Evolutionary conservation across 2,888 invertebrate species (phyloP), one percentile per base, ranked within the genome.

Genomic region (Stomorhina lunata): DNA sequence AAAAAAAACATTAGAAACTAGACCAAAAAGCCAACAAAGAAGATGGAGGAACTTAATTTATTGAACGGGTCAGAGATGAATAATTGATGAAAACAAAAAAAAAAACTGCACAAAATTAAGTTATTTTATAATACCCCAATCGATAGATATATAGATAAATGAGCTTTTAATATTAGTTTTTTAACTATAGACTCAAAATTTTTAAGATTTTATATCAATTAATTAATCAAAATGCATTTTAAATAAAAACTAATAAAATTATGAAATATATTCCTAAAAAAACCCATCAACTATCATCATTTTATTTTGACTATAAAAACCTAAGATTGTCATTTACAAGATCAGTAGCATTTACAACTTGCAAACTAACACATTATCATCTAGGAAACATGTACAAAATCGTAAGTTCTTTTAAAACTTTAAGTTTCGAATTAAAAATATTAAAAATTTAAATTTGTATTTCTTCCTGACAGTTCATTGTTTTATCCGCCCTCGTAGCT

Each of bases 331-430:
- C 32, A 32, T 61, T 53, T 69, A 40, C 1, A 48, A 50, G 50
- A 55, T 57, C 65, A 79, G 79, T 79, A 40, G 57, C 50, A 69
- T 50, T 20, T 12, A 29, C 10, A 65, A 48, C 72, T 48, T 59
- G 72, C 37, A 48, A 69, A 61, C 50, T 61, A 17, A 25, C 61
- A 77, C 68, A 53, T 53, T 25, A 68, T n/a, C n/a, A 22, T 45
- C 40, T 20, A 40, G 20, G 17, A 61, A 22, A 63, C 40, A 89
- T 89, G 88, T 85, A 69, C 75, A 89, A 86, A 85, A 75, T 71
- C 40, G 88, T 89, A 86, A 86, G 89, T 85, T 10, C 10, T 9
- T 37, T 34, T 3, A 7, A 48, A 45, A 40, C 55, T 37, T 10
- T 15, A 50, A 69, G 43, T 29, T 40, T 12, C 1, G 7, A 71